phyloP scores from a whole-genome alignment of 2,888 invertebrate species.

The Acronicta psi region DNA sequence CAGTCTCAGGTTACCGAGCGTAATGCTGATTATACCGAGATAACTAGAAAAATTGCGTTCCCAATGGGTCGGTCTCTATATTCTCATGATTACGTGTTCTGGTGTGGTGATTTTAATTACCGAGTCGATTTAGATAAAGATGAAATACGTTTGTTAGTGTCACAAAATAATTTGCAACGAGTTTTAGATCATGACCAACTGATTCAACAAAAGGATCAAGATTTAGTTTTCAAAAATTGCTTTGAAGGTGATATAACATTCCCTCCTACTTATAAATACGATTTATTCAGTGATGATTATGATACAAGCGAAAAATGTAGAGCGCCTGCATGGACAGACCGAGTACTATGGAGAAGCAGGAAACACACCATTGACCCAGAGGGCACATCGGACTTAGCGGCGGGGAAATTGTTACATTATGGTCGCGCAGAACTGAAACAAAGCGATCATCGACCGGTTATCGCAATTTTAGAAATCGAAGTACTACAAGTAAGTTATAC shows the following conservation, averaged over 20 bases:
- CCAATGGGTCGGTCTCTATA: slow-evolving; percentile 97
- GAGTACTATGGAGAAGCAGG: slow-evolving; percentile 97
- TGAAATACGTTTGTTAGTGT: slow-evolving; percentile 95
- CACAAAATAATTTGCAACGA: slow-evolving; percentile 92
- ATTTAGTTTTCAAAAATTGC: slow-evolving; percentile 97
- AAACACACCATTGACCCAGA: slow-evolving; percentile 93
- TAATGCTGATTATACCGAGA: slow-evolving; percentile 99
- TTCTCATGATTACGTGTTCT: slow-evolving; percentile 99
- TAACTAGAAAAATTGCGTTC: slow-evolving; percentile 96
- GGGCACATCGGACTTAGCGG: slow-evolving; percentile 90
- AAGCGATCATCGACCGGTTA: slow-evolving; percentile 99
- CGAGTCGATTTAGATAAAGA: slow-evolving; percentile 98
- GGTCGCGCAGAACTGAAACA: slow-evolving; percentile 98
- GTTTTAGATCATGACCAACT: slow-evolving; percentile 97
- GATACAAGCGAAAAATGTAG: slow-evolving; percentile 99
- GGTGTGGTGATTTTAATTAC: slow-evolving; percentile 99
- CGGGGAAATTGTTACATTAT: slow-evolving; percentile 95
- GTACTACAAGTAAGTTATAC: slow-evolving; percentile 94
- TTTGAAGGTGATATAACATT: slow-evolving; percentile 97
- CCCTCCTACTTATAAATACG: slow-evolving; percentile 99
- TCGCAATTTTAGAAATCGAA: slow-evolving; percentile 96
- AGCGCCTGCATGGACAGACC: slow-evolving; percentile 99
- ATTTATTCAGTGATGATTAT: slow-evolving; percentile 99
- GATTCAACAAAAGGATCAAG: slow-evolving; percentile 93
- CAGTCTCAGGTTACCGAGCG: slow-evolving; percentile 98